These are phyloP conservation scores for Alligator sinensis DNA, from an alignment of 2,113 vertebrate genomes.

Conservation along the genomic window DNA sequence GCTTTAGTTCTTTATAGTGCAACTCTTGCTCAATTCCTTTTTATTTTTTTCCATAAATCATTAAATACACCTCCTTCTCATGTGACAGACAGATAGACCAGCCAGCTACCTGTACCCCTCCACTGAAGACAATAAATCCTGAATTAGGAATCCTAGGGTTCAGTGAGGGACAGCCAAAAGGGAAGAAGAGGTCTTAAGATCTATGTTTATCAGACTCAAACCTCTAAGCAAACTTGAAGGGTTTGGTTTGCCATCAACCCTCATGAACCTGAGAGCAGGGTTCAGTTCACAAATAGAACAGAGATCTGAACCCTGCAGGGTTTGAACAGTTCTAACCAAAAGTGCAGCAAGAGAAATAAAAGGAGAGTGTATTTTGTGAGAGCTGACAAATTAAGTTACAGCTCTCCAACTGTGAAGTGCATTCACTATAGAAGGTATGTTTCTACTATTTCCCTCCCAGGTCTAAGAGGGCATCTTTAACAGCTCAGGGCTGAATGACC, in stretches of 20 bases:
- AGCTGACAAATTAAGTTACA: constrained; percentile 69
- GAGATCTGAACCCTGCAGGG: constrained; percentile 62
- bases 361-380: constrained; percentile 55
- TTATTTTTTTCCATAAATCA: constrained; percentile 2
- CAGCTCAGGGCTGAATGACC: constrained; percentile 28
- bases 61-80: not conserved
- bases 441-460: constrained; percentile 14
- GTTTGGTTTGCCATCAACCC: constrained; percentile 57
- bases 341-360: constrained; percentile 65
- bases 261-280: constrained; percentile 39
- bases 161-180: not conserved
- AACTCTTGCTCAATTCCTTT: not conserved
- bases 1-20: not conserved
- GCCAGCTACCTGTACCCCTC: too few species aligned
- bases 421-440: constrained; percentile 39
- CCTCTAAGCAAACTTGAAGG: constrained; percentile 62
- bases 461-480: constrained; percentile 7
- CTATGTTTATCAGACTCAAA: constrained; percentile 59
- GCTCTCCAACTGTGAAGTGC: constrained; percentile 25
- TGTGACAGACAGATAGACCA: not conserved
- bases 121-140: not conserved
- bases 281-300: constrained; percentile 48
- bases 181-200: constrained; percentile 25
- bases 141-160: not conserved
- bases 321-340: constrained; percentile 59